These are phyloP conservation scores for Phylloscopus collybita DNA, from an alignment of 2,797 vertebrate genomes.

Conservation along the genomic window DNA sequence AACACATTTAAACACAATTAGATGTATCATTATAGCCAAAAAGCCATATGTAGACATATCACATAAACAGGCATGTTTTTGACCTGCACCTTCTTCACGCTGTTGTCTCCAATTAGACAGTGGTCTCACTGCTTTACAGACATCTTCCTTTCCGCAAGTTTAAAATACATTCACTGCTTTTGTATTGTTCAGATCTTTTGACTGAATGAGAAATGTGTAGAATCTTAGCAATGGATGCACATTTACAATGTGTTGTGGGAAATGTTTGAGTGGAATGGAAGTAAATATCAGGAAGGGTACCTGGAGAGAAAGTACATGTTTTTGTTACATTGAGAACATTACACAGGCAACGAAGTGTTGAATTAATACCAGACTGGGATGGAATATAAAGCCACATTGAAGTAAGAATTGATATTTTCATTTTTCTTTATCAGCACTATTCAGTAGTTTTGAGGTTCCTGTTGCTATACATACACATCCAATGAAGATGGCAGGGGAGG, in stretches of 20 bases:
- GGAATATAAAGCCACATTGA: not conserved
- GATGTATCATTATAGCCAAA: not conserved
- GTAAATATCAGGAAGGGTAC: not conserved
- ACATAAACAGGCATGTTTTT: not conserved
- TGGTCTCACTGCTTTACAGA: not conserved
- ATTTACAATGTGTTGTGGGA: fast-evolving
- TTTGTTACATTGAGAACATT: not conserved
- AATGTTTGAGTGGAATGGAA: not conserved
- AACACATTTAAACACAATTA: not conserved
- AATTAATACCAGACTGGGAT: not conserved
- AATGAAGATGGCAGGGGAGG: not conserved
- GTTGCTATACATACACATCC: not conserved
- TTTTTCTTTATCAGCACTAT: not conserved
- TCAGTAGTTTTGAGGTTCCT: not conserved
- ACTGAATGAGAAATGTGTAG: not conserved
- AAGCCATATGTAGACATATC: not conserved
- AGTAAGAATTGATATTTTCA: not conserved
- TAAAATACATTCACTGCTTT: not conserved
- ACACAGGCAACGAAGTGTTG: not conserved
- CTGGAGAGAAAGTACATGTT: not conserved
- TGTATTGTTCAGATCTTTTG: not conserved
- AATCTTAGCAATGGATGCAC: not conserved
- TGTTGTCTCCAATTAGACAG: not conserved
- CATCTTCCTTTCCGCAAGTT: not conserved
- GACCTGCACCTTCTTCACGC: not conserved